Base-by-base conservation (phyloP, 2,113 vertebrate genomes). In the Athene noctua region DNA sequence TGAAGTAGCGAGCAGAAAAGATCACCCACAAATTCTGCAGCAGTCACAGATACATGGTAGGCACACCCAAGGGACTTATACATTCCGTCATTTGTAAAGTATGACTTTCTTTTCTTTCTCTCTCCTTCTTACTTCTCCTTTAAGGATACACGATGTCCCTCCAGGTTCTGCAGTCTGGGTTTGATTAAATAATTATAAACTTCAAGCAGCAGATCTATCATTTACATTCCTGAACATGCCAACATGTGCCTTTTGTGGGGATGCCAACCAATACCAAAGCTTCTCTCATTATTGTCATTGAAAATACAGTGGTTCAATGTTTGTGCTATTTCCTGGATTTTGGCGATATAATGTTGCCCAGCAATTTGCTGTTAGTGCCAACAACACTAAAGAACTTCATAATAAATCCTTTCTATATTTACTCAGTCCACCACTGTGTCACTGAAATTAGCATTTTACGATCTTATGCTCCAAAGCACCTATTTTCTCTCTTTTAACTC, bases 141-240 rank as follows among this genome's bases (percentile, higher is more conserved):
- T 90, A 95, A 96, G 94, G 92, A 96, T 91, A 96, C 86, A 92
- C 0, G 25, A 83, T 92, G 96, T 97, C 96, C 92, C 93, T 97
- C 92, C 92, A 97, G 94, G 97, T 98, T 96, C 94, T 94, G 86
- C 89, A 96, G 94, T 98, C 97, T 98, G 98, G 94, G 87, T 97
- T 98, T 98, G 97, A 98, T 98, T 98, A 98, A 98, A 98, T 97
- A 98, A 98, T 98, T 98, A 98, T 62, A 96, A 98, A 96, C 89
- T 93, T 96, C 67, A 87, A 96, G 96, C 92, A 97, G 88, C 91
- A 97, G 83, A 97, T 97, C 97, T 98, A 97, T 98, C 97, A 98
- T 98, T 98, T 97, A 92, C 96, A 96, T 96, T 97, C 97, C 83
- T 78, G 92, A 97, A 97, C 95, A 98, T 97, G 97, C 97, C 98